Evolutionary conservation across 2,797 vertebrate genomes (phyloP).

Genomic region (Sciurus vulgaris): DNA sequence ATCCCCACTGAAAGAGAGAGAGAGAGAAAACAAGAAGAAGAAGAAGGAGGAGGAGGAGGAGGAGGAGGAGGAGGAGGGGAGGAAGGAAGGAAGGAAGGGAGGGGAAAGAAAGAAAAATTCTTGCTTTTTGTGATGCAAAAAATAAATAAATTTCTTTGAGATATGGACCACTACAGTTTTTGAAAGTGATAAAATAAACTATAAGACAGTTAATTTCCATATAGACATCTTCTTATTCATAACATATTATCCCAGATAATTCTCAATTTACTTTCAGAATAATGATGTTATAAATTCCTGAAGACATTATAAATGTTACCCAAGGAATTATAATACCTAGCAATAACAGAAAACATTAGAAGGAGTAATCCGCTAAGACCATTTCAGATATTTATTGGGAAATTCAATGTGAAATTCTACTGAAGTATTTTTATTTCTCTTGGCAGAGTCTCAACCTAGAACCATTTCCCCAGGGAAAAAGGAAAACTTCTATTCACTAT

Average conservation of each 20-base stretch:
- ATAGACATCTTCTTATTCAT: not conserved
- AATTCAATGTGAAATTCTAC: constrained; percentile 31
- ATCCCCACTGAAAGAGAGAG: too few relatives aligned
- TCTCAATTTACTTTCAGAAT: constrained; percentile 43
- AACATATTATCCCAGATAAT: constrained; percentile 32
- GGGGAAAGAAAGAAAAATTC: too few relatives aligned
- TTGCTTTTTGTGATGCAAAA: too few relatives aligned
- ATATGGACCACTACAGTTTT: not conserved
- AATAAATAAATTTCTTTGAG: not conserved
- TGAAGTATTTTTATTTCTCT: constrained; percentile 18
- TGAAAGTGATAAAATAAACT: constrained; percentile 36
- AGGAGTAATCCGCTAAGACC: not conserved
- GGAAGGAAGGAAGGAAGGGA: too few relatives aligned
- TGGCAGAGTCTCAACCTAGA: not conserved
- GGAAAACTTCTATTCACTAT: not conserved
- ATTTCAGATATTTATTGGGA: constrained; percentile 30
- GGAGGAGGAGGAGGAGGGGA: too few relatives aligned
- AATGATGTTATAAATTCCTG: constrained; percentile 47
- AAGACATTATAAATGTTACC: constrained; percentile 31
- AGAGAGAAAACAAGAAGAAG: too few relatives aligned
- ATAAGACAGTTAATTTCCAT: constrained; percentile 48
- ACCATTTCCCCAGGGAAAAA: not conserved
- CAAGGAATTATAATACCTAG: not conserved
- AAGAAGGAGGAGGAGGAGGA: too few relatives aligned
- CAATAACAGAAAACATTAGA: constrained; percentile 5